Evolutionary conservation across 2,113 vertebrate genomes (phyloP), one percentile per base, ranked within the genome.

Genomic region (Corvus moneduloides): DNA sequence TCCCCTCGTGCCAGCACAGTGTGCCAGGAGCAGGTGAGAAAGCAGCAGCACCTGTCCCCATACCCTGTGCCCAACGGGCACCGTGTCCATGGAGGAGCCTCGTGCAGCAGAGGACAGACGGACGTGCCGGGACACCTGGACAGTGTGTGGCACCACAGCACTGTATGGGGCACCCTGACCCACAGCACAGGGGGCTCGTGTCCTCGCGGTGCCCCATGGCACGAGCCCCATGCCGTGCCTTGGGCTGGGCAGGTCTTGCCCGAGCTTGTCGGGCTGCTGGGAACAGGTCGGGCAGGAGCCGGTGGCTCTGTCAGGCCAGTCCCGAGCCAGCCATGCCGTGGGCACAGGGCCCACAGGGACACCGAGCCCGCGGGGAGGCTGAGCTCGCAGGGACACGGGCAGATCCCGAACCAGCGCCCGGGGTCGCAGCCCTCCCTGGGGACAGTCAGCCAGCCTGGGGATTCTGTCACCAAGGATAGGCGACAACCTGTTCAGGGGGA

Each of bases 241-340:
- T 2, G 5, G 58, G 88, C 67, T 30, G 51, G 85, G 88, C 41
- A 17, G 55, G 74, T 87, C 93, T 74, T 95, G 95, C 93, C 93
- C 8, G 37, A 94, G 93, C 95, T 84, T 94, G 93, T 84, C 16
- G 1, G 55, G 82, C 78, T 78, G 73, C 64, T 0, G 37, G 74
- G 83, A 96, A 95, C 93, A 82, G 93, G 95, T 96, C 24, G 15
- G 86, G 89, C 89, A 62, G 91, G 93, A 90, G 91, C 89, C 2
- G 13, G 85, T 55, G 74, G 78, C 95, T 90, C 30, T 1, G 3
- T 7, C 33, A 1, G 58, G 81, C 28, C 68, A 13, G 84, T 26
- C 13, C 23, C 4, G 7, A 74, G 46, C 79, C n/a, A 2, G 63
- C 77, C 39, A 62, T 1, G 20, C 69, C 3, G 2, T 0, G 7